phyloP scores from a whole-genome alignment of 2,113 vertebrate species.

The Notiomystis cincta region DNA sequence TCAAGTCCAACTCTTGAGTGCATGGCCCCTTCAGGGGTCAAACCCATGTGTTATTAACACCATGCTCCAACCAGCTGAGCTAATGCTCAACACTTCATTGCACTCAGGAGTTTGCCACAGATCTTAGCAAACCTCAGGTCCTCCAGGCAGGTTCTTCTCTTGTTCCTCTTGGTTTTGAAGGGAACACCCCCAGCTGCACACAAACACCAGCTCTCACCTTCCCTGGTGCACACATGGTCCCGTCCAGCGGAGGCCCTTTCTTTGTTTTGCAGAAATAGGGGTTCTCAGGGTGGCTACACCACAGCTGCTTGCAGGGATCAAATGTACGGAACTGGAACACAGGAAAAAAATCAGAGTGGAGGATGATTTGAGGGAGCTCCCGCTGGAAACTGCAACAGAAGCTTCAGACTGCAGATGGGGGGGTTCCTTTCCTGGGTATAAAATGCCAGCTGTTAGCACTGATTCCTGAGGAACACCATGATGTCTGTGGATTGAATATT shows the following conservation, averaged over 20 bases:
- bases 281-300: constrained; percentile 97
- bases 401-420: not conserved
- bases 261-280: constrained; percentile 99
- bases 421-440: not conserved
- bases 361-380: not conserved
- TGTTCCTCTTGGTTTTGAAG: not conserved
- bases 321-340: constrained; percentile 91
- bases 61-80: not conserved
- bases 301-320: constrained; percentile 96
- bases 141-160: not conserved
- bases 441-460: not conserved
- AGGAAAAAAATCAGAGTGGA: not conserved
- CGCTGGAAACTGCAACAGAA: not conserved
- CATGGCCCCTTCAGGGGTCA: not conserved
- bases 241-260: constrained; percentile 95
- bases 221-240: constrained; percentile 91
- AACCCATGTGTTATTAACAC: not conserved
- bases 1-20: not conserved
- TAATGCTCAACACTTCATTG: not conserved
- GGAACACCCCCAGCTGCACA: not conserved
- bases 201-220: constrained; percentile 75
- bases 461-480: rapidly evolving
- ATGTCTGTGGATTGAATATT: not conserved
- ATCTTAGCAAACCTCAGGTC: not conserved
- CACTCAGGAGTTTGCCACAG: not conserved